phyloP scores from a whole-genome alignment of 2,888 invertebrate species.

The Girardia tigrina region DNA sequence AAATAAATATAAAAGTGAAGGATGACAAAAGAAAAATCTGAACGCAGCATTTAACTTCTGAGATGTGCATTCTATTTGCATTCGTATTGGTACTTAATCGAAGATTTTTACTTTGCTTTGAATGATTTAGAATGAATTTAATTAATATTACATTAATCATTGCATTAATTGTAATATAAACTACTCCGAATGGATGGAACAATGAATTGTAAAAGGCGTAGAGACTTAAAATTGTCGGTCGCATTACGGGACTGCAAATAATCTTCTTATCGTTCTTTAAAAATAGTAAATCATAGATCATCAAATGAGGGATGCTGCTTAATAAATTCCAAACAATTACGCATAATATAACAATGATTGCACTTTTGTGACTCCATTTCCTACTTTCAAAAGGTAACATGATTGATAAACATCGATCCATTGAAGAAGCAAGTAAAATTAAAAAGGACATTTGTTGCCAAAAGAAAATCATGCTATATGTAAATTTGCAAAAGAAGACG shows the following conservation, averaged over 20 bases:
- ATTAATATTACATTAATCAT: neutral
- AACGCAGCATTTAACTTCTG: neutral
- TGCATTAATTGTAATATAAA: neutral
- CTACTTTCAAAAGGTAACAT: neutral
- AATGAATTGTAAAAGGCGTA: neutral
- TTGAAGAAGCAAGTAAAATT: neutral
- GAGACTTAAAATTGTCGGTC: neutral
- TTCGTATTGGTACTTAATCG: neutral
- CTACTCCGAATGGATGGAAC: neutral
- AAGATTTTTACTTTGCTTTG: neutral
- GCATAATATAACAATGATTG: neutral
- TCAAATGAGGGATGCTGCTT: neutral
- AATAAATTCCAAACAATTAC: neutral
- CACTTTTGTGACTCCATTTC: neutral
- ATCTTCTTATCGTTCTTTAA: neutral
- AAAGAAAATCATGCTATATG: neutral
- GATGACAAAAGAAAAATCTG: neutral
- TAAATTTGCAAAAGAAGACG: neutral
- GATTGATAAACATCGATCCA: neutral
- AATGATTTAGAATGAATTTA: neutral
- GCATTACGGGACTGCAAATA: neutral
- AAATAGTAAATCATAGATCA: neutral
- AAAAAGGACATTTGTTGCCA: neutral
- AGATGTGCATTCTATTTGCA: neutral
- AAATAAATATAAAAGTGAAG: neutral